A percentile compares a stretch with the other conserved stretches of the same genome.
These are phyloP conservation scores for Cygnus olor DNA, from an alignment of 2,797 vertebrate genomes.

Conservation along the genomic window DNA sequence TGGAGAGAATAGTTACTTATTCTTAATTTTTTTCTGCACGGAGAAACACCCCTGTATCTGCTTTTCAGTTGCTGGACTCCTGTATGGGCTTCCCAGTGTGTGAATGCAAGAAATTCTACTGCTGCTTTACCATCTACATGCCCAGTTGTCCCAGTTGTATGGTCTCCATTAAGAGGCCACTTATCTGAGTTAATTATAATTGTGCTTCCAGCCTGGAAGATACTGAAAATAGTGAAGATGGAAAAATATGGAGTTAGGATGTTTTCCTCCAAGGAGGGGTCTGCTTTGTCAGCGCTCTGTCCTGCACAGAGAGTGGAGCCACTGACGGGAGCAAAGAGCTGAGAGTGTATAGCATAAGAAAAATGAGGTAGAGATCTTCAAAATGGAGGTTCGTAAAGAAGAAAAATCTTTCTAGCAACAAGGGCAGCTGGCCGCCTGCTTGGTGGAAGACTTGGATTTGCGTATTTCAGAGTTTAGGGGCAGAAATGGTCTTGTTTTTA, in stretches of 20 bases:
- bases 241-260: not conserved
- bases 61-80: not conserved
- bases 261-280: not conserved
- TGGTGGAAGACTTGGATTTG: not conserved
- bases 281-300: not conserved
- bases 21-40: not conserved
- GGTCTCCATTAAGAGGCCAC: not conserved
- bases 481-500: not conserved
- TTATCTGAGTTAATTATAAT: not conserved
- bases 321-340: accelerated
- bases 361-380: not conserved
- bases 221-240: not conserved
- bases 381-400: not conserved
- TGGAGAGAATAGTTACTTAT: not conserved
- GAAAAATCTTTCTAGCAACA: not conserved
- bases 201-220: not conserved
- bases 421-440: not conserved
- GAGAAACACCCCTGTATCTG: not conserved
- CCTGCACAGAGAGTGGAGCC: accelerated
- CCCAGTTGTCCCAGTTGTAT: not conserved
- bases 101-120: not conserved
- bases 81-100: not conserved
- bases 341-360: not conserved
- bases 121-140: accelerated
- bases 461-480: not conserved